These are phyloP conservation scores for Pocillopora damicornis DNA, from an alignment of 64 coral and sea anemone genomes.

Conservation along the genomic window DNA sequence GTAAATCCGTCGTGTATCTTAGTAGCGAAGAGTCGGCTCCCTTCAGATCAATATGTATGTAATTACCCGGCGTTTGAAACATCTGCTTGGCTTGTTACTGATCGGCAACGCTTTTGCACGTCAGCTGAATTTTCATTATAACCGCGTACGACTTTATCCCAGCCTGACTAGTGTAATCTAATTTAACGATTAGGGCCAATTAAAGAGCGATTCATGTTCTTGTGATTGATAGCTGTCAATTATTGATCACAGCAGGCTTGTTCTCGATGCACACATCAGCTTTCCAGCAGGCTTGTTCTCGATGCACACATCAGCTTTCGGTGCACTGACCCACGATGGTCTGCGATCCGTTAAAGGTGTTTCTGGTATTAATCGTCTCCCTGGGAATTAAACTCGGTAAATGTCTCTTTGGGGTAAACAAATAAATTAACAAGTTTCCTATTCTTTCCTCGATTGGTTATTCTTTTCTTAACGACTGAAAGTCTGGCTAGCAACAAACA, in stretches of 20 bases:
- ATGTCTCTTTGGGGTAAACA: background rate
- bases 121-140: constrained; percentile 10
- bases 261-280: background rate
- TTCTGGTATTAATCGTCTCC: background rate
- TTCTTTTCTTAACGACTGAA: background rate
- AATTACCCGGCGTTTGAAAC: constrained; percentile 10
- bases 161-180: constrained; percentile 6
- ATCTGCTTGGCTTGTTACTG: background rate
- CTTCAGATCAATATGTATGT: background rate
- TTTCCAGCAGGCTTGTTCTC: background rate
- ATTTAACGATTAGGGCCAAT: constrained; percentile 25
- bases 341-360: background rate
- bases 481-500: background rate
- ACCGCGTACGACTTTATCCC: background rate
- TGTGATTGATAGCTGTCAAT: constrained; percentile 17
- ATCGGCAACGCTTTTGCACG: background rate
- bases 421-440: background rate
- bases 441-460: background rate
- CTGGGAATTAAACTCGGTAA: background rate
- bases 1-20: constrained; percentile 1
- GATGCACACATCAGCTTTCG: background rate
- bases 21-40: background rate
- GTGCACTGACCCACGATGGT: background rate
- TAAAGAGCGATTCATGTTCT: constrained; percentile 8
- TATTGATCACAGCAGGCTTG: background rate